phyloP scores from a whole-genome alignment of 2,797 vertebrate species.

The Agapornis canus region DNA sequence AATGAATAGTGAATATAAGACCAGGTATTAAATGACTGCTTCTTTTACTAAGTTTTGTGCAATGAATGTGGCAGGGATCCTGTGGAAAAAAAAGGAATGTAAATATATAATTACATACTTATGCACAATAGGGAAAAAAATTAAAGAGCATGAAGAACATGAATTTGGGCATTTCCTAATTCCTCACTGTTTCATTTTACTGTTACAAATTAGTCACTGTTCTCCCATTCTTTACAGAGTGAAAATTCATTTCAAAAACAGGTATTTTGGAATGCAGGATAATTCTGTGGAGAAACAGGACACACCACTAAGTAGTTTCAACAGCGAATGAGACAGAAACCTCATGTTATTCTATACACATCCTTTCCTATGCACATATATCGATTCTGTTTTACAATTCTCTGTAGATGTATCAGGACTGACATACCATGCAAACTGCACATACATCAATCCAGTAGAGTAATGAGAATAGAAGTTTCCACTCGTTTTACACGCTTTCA shows the following conservation, averaged over 20 bases:
- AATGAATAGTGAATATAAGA: not conserved
- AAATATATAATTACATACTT: not conserved
- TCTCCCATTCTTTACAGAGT: not conserved
- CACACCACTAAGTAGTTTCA: not conserved
- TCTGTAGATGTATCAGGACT: not conserved
- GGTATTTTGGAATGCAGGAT: not conserved
- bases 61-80: not conserved
- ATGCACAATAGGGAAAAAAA: not conserved
- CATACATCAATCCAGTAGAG: not conserved
- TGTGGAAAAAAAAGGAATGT: not conserved
- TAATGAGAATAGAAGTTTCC: conserved; percentile 24
- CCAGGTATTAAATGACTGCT: not conserved
- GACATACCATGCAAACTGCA: not conserved
- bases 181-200: conserved; percentile 10
- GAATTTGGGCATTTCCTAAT: not conserved
- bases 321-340: not conserved
- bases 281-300: conserved; percentile 35
- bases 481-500: conserved; percentile 12
- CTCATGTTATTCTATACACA: not conserved
- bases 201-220: conserved; percentile 1
- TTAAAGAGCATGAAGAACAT: not conserved
- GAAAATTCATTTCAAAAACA: not conserved
- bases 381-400: not conserved
- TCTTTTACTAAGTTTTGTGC: not conserved
- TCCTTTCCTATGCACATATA: not conserved